A percentile compares a stretch with the other conserved stretches of the same genome.
Conservation (phyloP, 2,797 vertebrate genomes). For the Distichodus sexfasciatus region DNA sequence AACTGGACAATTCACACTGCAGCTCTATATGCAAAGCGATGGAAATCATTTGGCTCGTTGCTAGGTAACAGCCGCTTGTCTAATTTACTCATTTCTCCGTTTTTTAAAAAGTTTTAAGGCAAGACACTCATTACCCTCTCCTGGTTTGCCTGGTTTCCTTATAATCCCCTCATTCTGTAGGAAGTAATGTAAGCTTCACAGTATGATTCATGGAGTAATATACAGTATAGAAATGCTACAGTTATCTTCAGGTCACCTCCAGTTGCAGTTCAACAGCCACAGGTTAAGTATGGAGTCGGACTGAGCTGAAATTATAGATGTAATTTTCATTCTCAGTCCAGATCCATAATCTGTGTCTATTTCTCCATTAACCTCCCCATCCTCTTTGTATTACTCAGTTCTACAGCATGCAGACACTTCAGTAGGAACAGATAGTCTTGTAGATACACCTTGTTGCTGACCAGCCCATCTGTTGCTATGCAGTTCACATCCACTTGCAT, state of each 20-base stretch:
- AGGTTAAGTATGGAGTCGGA: not conserved
- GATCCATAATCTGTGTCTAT: too few relatives aligned
- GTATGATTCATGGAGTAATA: slow-evolving; percentile 32
- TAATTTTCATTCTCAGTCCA: not conserved
- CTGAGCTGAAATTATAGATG: not conserved
- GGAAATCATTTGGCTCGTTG: slow-evolving; percentile 17
- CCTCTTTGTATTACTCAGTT: too few relatives aligned
- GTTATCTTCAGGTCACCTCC: slow-evolving; percentile 15
- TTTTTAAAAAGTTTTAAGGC: slow-evolving; percentile 46
- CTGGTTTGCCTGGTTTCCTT: slow-evolving; percentile 19
- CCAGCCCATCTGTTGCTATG: not conserved
- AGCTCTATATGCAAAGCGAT: not conserved
- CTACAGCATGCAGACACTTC: too few relatives aligned
- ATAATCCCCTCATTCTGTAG: not conserved
- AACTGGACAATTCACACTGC: not conserved
- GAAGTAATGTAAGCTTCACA: slow-evolving; percentile 37
- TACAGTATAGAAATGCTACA: slow-evolving; percentile 54
- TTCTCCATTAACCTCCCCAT: too few relatives aligned
- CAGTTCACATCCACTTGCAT: not conserved
- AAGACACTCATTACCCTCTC: slow-evolving; percentile 21
- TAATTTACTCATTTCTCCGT: slow-evolving; percentile 10
- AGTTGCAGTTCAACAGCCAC: not conserved
- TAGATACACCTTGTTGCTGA: too few relatives aligned
- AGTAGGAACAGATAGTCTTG: too few relatives aligned
- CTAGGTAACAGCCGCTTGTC: slow-evolving; percentile 32